Evolutionary conservation across 2,888 invertebrate species (phyloP).

Genomic region (Cheilosia soror): DNA sequence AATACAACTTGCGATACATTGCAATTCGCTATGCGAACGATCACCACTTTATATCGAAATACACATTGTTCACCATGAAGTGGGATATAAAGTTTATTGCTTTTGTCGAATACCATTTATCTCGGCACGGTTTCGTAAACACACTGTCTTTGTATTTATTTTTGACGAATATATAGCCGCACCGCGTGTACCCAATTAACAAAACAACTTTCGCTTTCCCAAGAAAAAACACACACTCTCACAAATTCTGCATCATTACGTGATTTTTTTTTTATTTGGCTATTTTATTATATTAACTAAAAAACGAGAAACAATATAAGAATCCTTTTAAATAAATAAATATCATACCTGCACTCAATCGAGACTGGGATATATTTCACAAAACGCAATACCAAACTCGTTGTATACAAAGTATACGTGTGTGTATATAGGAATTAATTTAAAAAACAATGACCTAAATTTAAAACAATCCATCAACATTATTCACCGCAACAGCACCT

Average conservation of each 20-base stretch:
- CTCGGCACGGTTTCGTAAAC: conserved; percentile 29
- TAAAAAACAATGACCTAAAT: conserved; percentile 73
- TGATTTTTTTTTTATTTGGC: conserved; percentile 42
- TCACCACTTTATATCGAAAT: conserved; percentile 46
- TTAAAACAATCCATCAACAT: conserved; percentile 73
- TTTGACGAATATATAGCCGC: conserved; percentile 54
- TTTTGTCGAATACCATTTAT: conserved; percentile 56
- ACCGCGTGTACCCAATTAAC: conserved; percentile 61
- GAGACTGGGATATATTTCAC: conserved; percentile 28
- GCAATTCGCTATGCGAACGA: conserved; percentile 34
- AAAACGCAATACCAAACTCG: conserved; percentile 39
- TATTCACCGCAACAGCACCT: conserved; percentile 67
- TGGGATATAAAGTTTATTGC: conserved; percentile 49
- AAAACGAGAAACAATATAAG: conserved; percentile 9
- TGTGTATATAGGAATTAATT: conserved; percentile 31
- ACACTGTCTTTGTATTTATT: conserved; percentile 55
- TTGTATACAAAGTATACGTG: conserved; percentile 36
- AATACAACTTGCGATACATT: conserved; percentile 42
- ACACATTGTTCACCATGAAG: conserved; percentile 49
- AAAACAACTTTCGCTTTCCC: conserved; percentile 68
- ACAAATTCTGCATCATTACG: conserved; percentile 58
- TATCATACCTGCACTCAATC: conserved; percentile 31
- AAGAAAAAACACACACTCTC: conserved; percentile 48
- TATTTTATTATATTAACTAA: conserved; percentile 17
- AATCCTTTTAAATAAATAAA: neutral